Conservation (phyloP, 2,797 vertebrate genomes). For the Enteromius unitaeniatus region DNA sequence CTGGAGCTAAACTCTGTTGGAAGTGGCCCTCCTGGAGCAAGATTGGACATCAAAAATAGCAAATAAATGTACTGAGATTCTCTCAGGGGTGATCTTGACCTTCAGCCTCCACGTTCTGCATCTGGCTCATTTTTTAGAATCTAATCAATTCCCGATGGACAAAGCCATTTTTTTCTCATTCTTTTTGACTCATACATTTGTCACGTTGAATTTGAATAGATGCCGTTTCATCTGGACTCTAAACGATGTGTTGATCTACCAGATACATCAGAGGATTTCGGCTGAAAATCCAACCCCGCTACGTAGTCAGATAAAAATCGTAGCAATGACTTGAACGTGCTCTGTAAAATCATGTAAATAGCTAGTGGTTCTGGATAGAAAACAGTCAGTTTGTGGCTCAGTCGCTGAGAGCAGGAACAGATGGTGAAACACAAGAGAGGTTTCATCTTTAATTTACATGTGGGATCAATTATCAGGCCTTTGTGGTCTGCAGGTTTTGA, state of each 20-base stretch:
- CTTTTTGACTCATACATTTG: background rate
- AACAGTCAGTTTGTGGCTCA: constrained; percentile 13
- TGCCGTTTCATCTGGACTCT: background rate
- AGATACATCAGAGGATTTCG: background rate
- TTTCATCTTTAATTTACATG: constrained; percentile 63
- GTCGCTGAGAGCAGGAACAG: constrained; percentile 63
- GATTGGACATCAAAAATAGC: background rate
- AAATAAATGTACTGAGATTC: background rate
- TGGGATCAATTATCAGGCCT: constrained; percentile 61
- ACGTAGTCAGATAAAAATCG: background rate
- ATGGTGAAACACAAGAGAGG: constrained; percentile 66
- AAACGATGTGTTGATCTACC: background rate
- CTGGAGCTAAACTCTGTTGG: background rate
- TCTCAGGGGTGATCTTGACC: background rate
- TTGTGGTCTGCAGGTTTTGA: constrained; percentile 60
- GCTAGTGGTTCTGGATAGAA: background rate
- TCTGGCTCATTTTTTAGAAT: background rate
- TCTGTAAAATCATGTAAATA: background rate
- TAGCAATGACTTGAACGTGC: background rate
- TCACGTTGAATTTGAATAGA: background rate
- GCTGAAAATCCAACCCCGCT: background rate
- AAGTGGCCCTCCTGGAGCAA: background rate
- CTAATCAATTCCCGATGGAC: background rate
- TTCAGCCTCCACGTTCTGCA: background rate
- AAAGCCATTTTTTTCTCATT: background rate